Conservation (phyloP, 2,797 vertebrate genomes). For the Otolemur crassicaudatus region DNA sequence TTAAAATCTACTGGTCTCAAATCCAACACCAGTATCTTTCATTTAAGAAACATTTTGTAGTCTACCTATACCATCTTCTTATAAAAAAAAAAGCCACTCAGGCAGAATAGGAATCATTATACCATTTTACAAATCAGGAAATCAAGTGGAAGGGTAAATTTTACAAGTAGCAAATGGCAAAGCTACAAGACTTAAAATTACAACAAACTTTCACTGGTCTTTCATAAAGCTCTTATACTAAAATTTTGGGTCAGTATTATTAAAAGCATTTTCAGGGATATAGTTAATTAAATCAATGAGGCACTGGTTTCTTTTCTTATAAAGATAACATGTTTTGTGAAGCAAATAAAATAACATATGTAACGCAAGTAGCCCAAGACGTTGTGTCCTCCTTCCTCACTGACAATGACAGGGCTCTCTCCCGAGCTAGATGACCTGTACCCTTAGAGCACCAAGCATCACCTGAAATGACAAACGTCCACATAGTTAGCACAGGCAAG, state of each 20-base stretch:
- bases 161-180: background rate
- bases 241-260: background rate
- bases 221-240: background rate
- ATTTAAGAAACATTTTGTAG: background rate
- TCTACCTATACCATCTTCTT: background rate
- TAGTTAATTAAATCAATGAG: background rate
- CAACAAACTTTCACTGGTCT: background rate
- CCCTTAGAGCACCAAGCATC: background rate
- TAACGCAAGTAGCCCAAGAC: background rate
- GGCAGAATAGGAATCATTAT: background rate
- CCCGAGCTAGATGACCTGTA: background rate
- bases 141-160: background rate
- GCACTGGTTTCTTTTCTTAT: background rate
- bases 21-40: background rate
- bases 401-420: background rate
- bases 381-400: fast-evolving
- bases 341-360: background rate
- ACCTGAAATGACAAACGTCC: slow-evolving; percentile 53
- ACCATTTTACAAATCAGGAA: background rate
- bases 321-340: background rate
- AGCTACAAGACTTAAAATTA: background rate
- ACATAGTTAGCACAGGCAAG: slow-evolving; percentile 69
- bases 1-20: background rate
- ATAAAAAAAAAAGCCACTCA: background rate
- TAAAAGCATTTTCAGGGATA: background rate